Base-by-base conservation (phyloP, 2,888 invertebrate genomes). In the Cyclophora albipunctata region DNA sequence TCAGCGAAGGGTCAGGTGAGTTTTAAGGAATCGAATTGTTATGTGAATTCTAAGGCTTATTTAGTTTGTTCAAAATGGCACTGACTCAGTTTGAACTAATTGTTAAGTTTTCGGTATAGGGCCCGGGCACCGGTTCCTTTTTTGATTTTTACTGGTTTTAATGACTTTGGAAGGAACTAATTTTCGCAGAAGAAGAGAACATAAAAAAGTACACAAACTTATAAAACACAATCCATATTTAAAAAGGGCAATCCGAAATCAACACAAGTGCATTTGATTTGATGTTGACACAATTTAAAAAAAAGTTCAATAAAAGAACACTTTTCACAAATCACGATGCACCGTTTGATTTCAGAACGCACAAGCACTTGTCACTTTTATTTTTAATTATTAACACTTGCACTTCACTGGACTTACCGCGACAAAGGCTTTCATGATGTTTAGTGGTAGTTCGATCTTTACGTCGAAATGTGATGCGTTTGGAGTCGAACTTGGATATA, bases 341-440 rank as follows among this genome's bases (percentile, higher is more conserved):
- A 70, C 72, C 63, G 57, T 69, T 71, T 78, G 83, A 85, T 84
- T 84, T 83, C 76, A 55, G 83, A 83, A 82, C 75, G 74, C 81
- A 81, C 81, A 69, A 66, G 55, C 81, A 83, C 81, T 81, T 74
- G 71, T 75, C 81, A 81, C 78, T 81, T 68, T 59, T 60, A 55
- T 54, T 58, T 64, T 60, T 59, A 45, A 49, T 45, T 59, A 60
- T 57, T 57, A 46, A 45, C 51, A 49, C 50, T 71, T 62, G 59
- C 69, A 69, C 67, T 61, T 59, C 80, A 80, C 83, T 78, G 63
- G 69, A 88, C 87, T 88, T 85, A 88, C 88, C 88, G 88, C 87
- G 81, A 84, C 84, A 84, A 85, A 88, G 84, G 86, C 81, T 81
- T 81, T 88, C 88, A 88, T 88, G 84, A 57, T 87, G 85, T 72